Evolutionary conservation across 2,888 invertebrate genomes (phyloP), one percentile per base, ranked within the genome.

Genomic region (Axea sp.): DNA sequence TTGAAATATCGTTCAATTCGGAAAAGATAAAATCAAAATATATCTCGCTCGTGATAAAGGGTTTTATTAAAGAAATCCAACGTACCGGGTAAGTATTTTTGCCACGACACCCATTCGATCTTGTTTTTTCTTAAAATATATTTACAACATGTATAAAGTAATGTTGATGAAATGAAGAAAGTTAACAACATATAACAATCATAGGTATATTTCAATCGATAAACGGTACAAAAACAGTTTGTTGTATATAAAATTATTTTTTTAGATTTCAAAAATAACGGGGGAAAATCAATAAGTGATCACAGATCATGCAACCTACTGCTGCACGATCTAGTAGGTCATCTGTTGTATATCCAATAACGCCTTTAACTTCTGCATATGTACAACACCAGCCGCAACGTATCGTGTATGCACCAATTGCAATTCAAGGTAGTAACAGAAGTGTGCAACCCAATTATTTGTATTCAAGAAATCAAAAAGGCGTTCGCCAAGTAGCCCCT

Each of bases 261-360:
- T 28, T 28, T 11, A 72, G 53, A 30, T 59, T 55, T 49, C 14
- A 31, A 59, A 28, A 62, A 9, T 69, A 22, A 26, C 49, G 41
- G 39, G 3, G 22, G 24, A 24, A 65, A 14, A 26, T 59, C 22
- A 33, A 55, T 33, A 39, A 53, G 43, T 53, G 64, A 55, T 65
- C 73, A 75, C 75, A 76, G 80, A 85, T 78, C 82, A 84, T 84
- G 84, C 82, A 83, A 79, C 80, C 84, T 45, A 69, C 82, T 51
- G 78, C 80, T 65, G 76, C 78, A 41, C 82, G 81, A 77, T 77
- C 81, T 49, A 81, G 74, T 75, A 82, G 81, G 80, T 81, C 83
- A 49, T 77, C 75, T 41, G 60, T 78, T 64, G 76, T 76, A 37
- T 76, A 30, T 33, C 76, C 24, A 17, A 24, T 57, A 49, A 35